Base-by-base conservation (phyloP, 2,888 invertebrate species). In the Therioaphis trifolii region DNA sequence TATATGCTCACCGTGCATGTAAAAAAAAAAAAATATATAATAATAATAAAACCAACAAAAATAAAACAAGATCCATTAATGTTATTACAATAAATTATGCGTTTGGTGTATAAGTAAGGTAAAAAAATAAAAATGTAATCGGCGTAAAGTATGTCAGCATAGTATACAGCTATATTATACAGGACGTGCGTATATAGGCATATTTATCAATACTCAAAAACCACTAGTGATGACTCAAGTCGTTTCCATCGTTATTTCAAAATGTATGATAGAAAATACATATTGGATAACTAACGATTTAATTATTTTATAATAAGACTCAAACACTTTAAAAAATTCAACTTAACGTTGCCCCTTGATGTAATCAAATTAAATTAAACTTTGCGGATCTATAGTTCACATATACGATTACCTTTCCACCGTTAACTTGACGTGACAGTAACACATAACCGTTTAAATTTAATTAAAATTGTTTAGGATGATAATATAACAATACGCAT, bases 31-130 rank as follows among this genome's bases (percentile, higher is more conserved):
- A 3, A 46, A 27, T 27, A 24, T 63, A 43, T 21, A n/a, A 27
- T 2, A 35, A 35, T 5, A 35, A 35, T 5, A 35, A 35, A 35
- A 35, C 3, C 7, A 35, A 35, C 7, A 46, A 27, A 27, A 24
- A 61, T 61, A 40, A 29, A 27, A 4, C 66, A 27, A 18, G 63
- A 82, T 82, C 72, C 82, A 82, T 82, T 82, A 82, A 82, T 82
- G 82, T 82, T 82, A 82, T 82, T 82, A 74, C 46, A 74, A 82
- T 43, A 74, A 82, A 82, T 52, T 72, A 46, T 61, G 46, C 21
- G 24, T 14, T 35, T 29, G 46, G 21, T 49, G 7, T 49, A 63
- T n/a, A 63, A 69, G n/a, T n/a, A n/a, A 35, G 4, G 35, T 35
- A 43, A 52, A 52, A 46, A 58, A 40, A 72, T 11, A 27, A 29